phyloP scores from a whole-genome alignment of 2,888 invertebrate genomes.

The Caenorhabditis virilis region DNA sequence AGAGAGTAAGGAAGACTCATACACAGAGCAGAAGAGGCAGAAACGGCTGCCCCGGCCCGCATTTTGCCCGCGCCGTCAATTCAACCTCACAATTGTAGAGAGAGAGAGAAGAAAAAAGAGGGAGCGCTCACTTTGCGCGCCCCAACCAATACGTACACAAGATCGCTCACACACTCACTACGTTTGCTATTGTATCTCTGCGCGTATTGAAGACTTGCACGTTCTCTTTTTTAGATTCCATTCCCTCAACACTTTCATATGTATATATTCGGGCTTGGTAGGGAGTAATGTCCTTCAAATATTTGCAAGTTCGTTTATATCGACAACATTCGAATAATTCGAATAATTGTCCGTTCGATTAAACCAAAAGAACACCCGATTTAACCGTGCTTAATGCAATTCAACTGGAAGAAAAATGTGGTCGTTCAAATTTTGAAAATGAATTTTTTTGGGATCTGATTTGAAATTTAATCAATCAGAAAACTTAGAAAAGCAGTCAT shows the following conservation, averaged over 20 bases:
- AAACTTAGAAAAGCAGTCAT: no score
- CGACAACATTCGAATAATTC: background rate
- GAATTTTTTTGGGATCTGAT: constrained; percentile 2
- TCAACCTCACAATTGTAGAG: no score
- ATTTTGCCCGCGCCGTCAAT: no score
- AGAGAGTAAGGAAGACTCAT: constrained; percentile 20
- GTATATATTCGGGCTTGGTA: background rate
- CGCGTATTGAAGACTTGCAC: no score
- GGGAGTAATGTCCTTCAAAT: constrained; percentile 26
- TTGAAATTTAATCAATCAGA: background rate
- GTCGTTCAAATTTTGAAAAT: constrained; percentile 29
- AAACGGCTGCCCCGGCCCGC: no score
- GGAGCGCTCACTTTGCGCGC: no score
- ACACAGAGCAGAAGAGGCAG: no score
- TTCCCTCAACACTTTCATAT: background rate
- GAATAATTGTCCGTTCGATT: background rate
- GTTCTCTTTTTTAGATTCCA: background rate
- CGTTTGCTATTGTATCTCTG: no score
- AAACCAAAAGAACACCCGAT: background rate
- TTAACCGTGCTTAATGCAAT: background rate
- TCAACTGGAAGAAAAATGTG: constrained; percentile 13
- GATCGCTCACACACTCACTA: no score
- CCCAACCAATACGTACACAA: no score
- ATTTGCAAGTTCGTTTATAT: constrained; percentile 22
- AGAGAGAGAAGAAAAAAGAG: no score